Conservation (phyloP, 1,140 invertebrate species). For the Nephotettix cincticeps region DNA sequence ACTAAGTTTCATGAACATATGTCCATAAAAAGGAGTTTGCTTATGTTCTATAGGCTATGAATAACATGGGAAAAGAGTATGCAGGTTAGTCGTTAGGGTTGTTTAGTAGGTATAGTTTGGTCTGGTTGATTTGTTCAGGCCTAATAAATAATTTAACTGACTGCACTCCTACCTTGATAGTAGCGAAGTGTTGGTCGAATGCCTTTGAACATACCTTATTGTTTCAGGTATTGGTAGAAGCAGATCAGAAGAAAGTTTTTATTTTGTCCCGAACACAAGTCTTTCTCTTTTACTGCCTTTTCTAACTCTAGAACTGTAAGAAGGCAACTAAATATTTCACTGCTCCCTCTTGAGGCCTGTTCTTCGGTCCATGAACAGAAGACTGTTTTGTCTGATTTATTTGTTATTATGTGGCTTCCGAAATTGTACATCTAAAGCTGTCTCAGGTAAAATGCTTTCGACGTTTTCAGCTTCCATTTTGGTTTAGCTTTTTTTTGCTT, state of each 20-base stretch:
- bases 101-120: no score
- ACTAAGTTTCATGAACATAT: no score
- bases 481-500: constrained; percentile 26
- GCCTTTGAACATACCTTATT: constrained; percentile 17
- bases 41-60: no score
- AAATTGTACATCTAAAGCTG: constrained; percentile 21
- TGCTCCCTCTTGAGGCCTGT: constrained; percentile 10
- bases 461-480: constrained; percentile 6
- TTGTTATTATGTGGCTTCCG: constrained; percentile 10
- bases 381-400: background rate
- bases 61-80: no score
- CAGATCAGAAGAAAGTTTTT: constrained; percentile 22
- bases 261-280: constrained; percentile 19
- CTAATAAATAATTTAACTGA: no score
- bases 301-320: background rate
- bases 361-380: constrained; percentile 9
- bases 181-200: no score
- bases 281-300: background rate
- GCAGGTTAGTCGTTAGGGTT: no score
- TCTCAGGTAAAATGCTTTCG: constrained; percentile 3
- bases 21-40: no score
- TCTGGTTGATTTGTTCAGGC: no score
- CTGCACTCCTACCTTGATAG: no score
- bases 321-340: background rate
- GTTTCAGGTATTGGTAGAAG: constrained; percentile 21